phyloP scores from a whole-genome alignment of 2,113 vertebrate genomes.

The Ptyas mucosa region DNA sequence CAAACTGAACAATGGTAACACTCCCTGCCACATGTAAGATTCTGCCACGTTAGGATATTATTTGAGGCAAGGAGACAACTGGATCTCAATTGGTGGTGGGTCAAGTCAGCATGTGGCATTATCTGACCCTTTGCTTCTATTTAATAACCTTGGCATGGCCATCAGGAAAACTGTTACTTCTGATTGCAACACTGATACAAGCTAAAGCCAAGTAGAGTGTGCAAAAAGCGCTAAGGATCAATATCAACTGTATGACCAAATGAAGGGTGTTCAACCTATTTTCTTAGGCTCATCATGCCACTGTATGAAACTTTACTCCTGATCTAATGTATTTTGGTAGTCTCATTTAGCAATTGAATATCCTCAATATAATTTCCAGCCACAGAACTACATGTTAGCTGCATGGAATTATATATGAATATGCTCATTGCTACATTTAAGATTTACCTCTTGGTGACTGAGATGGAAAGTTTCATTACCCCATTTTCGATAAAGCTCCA shows the following conservation, averaged over 20 bases:
- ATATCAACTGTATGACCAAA: neutral
- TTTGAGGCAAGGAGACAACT: neutral
- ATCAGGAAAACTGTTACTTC: neutral
- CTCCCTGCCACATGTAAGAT: neutral
- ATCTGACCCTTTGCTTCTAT: neutral
- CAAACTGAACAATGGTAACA: neutral
- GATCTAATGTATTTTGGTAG: neutral
- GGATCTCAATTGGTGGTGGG: neutral
- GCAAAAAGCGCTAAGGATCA: neutral
- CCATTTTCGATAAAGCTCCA: slow-evolving; percentile 92
- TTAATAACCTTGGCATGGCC: neutral
- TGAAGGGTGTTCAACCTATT: neutral
- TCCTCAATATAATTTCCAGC: neutral
- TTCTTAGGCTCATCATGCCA: neutral
- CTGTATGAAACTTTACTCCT: neutral
- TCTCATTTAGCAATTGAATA: neutral
- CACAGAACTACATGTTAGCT: neutral
- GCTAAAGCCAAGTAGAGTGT: neutral
- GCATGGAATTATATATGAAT: neutral
- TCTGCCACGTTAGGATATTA: neutral
- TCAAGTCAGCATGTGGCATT: neutral
- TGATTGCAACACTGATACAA: neutral
- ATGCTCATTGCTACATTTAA: neutral
- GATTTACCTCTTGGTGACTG: slow-evolving; percentile 90
- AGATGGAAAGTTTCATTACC: slow-evolving; percentile 91